phyloP scores from a whole-genome alignment of 2,888 invertebrate species.

The Alviniconcha strummeri region DNA sequence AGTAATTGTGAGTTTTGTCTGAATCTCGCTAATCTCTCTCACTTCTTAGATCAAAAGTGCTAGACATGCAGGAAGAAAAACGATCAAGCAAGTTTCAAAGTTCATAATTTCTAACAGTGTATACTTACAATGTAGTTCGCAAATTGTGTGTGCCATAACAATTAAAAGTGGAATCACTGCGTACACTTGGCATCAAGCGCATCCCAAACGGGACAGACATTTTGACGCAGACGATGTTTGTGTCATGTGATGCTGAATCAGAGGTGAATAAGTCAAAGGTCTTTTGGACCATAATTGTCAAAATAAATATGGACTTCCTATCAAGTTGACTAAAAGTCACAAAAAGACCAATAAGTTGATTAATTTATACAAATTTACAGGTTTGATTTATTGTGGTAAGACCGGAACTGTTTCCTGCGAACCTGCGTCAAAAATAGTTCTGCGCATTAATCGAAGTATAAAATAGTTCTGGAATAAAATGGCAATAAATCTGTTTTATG shows the following conservation, averaged over 20 bases:
- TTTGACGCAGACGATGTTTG: constrained; percentile 24
- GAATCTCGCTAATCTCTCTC: too few species aligned
- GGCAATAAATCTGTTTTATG: neutral
- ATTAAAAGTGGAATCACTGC: neutral
- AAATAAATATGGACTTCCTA: too few species aligned
- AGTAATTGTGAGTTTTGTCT: too few species aligned
- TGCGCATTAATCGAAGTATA: constrained; percentile 2
- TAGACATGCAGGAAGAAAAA: neutral
- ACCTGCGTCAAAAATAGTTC: constrained; percentile 11
- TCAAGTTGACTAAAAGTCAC: too few species aligned
- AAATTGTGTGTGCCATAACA: neutral
- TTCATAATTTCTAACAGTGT: neutral
- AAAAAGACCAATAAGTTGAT: too few species aligned
- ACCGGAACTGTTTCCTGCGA: constrained; percentile 21
- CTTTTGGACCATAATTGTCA: too few species aligned
- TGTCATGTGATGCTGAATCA: constrained; percentile 17
- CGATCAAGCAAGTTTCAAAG: neutral
- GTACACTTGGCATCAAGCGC: constrained; percentile 1
- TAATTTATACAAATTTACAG: too few species aligned
- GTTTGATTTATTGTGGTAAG: neutral
- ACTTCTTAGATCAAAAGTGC: too few species aligned
- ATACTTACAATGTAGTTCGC: neutral
- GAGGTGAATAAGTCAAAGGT: constrained; percentile 20
- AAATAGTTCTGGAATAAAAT: constrained; percentile 16
- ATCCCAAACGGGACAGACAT: constrained; percentile 3